Percentiles rank a stretch among this genome's conserved stretches.
Conservation (phyloP, 1,140 invertebrate species). For the Meloidogyne hapla region DNA sequence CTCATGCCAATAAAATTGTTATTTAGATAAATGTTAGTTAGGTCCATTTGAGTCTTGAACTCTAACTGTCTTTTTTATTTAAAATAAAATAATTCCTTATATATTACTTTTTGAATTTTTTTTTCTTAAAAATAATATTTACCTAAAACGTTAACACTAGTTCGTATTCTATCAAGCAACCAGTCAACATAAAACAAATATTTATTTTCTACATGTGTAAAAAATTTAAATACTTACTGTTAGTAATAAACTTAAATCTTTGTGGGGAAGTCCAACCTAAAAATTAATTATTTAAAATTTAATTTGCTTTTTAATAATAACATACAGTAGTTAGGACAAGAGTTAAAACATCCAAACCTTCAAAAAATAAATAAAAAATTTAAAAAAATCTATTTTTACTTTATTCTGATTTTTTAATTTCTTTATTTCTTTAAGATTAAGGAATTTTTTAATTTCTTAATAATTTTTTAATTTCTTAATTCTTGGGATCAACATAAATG, state of each 20-base stretch:
- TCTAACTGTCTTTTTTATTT: too few relatives aligned
- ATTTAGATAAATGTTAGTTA: too few relatives aligned
- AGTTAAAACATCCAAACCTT: slow-evolving; percentile 82
- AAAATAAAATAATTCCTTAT: too few relatives aligned
- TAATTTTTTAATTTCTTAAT: too few relatives aligned
- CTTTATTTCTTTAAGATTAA: too few relatives aligned
- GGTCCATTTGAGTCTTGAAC: neutral
- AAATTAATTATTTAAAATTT: neutral
- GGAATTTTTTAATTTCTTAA: too few relatives aligned
- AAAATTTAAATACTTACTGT: slow-evolving; percentile 76
- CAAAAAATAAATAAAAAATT: neutral
- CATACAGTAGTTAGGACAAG: slow-evolving; percentile 88
- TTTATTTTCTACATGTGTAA: too few relatives aligned
- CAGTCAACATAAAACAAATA: neutral
- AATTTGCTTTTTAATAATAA: neutral
- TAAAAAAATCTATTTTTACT: too few relatives aligned
- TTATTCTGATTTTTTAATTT: too few relatives aligned
- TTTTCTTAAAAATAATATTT: neutral
- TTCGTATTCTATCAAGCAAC: slow-evolving; percentile 84
- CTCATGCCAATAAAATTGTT: too few relatives aligned
- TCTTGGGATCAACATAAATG: too few relatives aligned
- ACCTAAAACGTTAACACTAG: slow-evolving; percentile 85
- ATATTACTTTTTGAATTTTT: too few relatives aligned
- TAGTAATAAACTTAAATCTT: slow-evolving; percentile 85
- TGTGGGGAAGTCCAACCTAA: slow-evolving; percentile 79